Evolutionary conservation across 1,140 invertebrate species (phyloP).

Genomic region (Ips nitidus): DNA sequence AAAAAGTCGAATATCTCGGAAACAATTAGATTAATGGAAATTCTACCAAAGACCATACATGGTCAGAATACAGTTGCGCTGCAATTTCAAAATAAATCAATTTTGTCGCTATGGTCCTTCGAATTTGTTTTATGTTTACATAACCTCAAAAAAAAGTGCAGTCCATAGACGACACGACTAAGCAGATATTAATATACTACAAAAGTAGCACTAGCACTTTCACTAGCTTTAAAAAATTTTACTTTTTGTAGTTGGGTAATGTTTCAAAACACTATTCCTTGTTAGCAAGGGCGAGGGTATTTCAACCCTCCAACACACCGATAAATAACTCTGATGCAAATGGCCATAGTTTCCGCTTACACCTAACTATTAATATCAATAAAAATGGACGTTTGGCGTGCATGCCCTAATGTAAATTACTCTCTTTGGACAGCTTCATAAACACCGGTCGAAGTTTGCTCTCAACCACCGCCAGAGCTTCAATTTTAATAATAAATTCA

Average conservation of each 20-base stretch:
- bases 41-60: too few species aligned
- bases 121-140: too few species aligned
- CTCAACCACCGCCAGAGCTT: too few species aligned
- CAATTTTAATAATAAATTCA: too few species aligned
- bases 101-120: too few species aligned
- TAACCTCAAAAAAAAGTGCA: too few species aligned
- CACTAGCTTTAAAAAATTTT: not conserved
- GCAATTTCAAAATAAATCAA: too few species aligned
- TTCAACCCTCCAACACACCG: slow-evolving; percentile 5
- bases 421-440: slow-evolving; percentile 21
- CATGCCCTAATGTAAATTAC: slow-evolving; percentile 31
- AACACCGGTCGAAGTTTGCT: not conserved
- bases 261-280: not conserved
- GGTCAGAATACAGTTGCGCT: too few species aligned
- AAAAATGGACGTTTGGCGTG: slow-evolving; percentile 36
- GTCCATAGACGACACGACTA: too few species aligned
- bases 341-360: slow-evolving; percentile 35
- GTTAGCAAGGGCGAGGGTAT: not conserved
- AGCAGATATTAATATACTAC: too few species aligned
- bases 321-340: slow-evolving; percentile 33
- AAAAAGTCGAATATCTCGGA: too few species aligned
- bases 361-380: slow-evolving; percentile 40
- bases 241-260: not conserved
- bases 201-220: not conserved
- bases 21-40: too few species aligned